Conservation (phyloP, 2,797 vertebrate genomes). For the Phoxinus dragarum region DNA sequence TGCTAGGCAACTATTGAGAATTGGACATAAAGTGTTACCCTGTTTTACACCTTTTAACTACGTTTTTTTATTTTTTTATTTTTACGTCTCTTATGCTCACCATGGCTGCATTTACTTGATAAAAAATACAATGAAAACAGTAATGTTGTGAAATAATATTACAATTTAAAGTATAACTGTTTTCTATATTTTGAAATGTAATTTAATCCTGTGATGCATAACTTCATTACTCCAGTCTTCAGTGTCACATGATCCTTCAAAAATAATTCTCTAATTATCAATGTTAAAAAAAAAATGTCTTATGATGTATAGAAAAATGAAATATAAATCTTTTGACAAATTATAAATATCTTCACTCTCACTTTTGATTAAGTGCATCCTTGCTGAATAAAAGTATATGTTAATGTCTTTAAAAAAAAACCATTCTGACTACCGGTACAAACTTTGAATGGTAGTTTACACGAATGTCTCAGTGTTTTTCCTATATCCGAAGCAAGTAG, state of each 20-base stretch:
- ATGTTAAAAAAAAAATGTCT: too few species aligned
- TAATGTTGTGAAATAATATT: neutral
- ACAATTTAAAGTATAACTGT: neutral
- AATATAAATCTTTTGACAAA: neutral
- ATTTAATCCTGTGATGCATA: too few species aligned
- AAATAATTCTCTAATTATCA: too few species aligned
- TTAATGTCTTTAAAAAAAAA: neutral
- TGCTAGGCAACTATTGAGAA: too few species aligned
- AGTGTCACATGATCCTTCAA: neutral
- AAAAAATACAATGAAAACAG: neutral
- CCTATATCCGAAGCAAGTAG: neutral
- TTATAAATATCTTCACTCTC: neutral
- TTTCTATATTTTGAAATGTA: neutral
- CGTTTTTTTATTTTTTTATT: too few species aligned
- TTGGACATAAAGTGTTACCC: too few species aligned
- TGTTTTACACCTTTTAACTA: slow-evolving; percentile 1
- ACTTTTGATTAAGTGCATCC: neutral
- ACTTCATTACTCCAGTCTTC: neutral
- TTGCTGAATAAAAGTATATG: neutral
- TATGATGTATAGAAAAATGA: neutral
- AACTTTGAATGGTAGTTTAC: neutral
- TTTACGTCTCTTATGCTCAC: neutral
- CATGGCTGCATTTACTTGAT: too few species aligned
- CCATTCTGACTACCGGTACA: too few species aligned
- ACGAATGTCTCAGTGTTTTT: neutral